Conservation (phyloP, 2,888 invertebrate species). For the Ferrisia virgata region DNA sequence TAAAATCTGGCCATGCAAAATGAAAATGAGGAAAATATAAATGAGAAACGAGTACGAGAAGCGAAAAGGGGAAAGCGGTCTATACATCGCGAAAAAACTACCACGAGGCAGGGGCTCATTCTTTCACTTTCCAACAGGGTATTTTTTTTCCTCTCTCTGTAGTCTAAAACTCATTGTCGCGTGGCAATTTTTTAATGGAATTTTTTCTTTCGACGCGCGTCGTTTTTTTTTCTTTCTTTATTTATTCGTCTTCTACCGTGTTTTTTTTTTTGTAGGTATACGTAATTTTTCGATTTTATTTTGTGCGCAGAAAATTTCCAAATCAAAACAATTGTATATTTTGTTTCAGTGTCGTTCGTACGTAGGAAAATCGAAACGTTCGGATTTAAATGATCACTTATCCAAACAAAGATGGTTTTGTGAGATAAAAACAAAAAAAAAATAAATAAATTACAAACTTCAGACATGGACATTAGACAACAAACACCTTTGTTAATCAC, state of each 20-base stretch:
- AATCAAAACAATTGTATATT: no score
- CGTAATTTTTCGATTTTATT: no score
- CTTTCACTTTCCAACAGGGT: constrained; percentile 42
- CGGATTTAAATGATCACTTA: not conserved
- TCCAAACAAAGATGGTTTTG: not conserved
- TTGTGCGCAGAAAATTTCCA: no score
- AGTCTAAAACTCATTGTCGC: constrained; percentile 18
- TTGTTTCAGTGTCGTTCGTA: no score
- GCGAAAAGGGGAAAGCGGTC: constrained; percentile 40
- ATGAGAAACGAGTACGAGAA: constrained; percentile 49
- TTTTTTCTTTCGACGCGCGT: not conserved
- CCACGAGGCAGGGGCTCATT: constrained; percentile 44
- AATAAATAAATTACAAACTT: not conserved
- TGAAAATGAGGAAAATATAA: constrained; percentile 51
- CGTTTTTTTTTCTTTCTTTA: not conserved
- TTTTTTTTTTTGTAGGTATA: not conserved
- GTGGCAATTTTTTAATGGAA: not conserved
- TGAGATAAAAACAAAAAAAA: not conserved
- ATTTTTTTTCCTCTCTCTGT: constrained; percentile 19
- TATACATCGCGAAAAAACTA: constrained; percentile 44
- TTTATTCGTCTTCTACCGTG: no score
- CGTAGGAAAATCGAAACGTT: not conserved
- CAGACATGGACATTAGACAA: not conserved
- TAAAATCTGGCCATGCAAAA: constrained; percentile 50
- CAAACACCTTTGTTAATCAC: not conserved